phyloP scores from a whole-genome alignment of 2,888 invertebrate genomes.

The Morpho helenor region DNA sequence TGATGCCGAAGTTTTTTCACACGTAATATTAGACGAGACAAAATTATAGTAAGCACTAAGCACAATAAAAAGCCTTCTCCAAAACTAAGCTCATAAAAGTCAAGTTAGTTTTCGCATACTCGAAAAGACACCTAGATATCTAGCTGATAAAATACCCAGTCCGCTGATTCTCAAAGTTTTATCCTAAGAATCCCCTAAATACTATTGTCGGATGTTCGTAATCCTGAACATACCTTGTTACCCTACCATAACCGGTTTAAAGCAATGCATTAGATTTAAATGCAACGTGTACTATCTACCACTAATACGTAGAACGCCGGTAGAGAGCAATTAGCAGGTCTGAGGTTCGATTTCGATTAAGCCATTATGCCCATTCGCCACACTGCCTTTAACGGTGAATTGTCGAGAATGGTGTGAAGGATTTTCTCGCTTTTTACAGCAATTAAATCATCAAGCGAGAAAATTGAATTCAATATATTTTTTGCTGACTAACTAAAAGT shows the following conservation, averaged over 20 bases:
- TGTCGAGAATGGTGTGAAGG: slow-evolving; percentile 4
- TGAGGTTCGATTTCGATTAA: slow-evolving; percentile 15
- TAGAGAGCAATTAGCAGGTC: slow-evolving; percentile 19
- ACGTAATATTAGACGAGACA: too few relatives aligned
- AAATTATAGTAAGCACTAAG: too few relatives aligned
- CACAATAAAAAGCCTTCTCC: too few relatives aligned
- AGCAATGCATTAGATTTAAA: background rate
- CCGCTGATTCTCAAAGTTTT: too few relatives aligned
- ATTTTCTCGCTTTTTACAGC: slow-evolving; percentile 16
- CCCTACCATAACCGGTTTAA: background rate
- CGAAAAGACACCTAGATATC: too few relatives aligned
- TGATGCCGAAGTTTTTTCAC: too few relatives aligned
- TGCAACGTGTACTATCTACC: background rate
- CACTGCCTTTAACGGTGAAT: slow-evolving; percentile 9
- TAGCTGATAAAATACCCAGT: too few relatives aligned
- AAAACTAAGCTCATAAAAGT: too few relatives aligned
- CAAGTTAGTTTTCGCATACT: too few relatives aligned
- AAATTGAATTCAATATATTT: slow-evolving; percentile 6
- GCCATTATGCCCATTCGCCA: slow-evolving; percentile 20
- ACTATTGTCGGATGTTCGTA: too few relatives aligned
- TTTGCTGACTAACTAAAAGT: background rate
- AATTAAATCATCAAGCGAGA: slow-evolving; percentile 15
- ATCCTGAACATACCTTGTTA: too few relatives aligned
- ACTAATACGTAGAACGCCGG: slow-evolving; percentile 7
- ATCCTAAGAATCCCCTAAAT: too few relatives aligned